Conservation (phyloP, 2,888 invertebrate genomes). For the Venustoraphidia nigricollis region DNA sequence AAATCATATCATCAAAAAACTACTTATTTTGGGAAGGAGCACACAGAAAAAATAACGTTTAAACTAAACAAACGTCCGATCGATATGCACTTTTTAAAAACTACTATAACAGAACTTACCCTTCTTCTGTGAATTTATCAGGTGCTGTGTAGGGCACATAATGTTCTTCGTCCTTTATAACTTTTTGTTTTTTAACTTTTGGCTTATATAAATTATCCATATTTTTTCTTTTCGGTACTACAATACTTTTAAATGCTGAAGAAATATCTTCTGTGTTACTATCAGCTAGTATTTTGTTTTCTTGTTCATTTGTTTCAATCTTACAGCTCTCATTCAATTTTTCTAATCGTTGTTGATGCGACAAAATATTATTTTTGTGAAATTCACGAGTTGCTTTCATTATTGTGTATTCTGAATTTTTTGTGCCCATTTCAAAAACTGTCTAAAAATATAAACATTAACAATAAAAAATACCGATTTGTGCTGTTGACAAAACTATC, state of each 20-base stretch:
- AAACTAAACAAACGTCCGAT: too few relatives aligned
- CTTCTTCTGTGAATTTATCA: conserved; percentile 73
- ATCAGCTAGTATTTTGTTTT: conserved; percentile 23
- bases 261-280: conserved; percentile 38
- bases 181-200: conserved; percentile 36
- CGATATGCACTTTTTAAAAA: too few relatives aligned
- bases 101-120: conserved; percentile 31
- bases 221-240: conserved; percentile 38
- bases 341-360: conserved; percentile 27
- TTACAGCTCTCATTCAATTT: conserved; percentile 22
- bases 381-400: conserved; percentile 79
- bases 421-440: conserved; percentile 81
- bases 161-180: conserved; percentile 55
- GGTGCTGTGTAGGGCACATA: conserved; percentile 75
- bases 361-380: conserved; percentile 42
- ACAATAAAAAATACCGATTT: neutral
- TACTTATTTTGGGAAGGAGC: neutral
- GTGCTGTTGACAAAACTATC: too few relatives aligned
- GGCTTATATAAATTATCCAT: conserved; percentile 39
- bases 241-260: conserved; percentile 38
- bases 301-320: conserved; percentile 24
- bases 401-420: conserved; percentile 54
- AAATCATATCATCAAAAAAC: conserved; percentile 6
- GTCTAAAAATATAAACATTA: conserved; percentile 44
- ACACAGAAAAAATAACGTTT: neutral